These are phyloP conservation scores for Silurus asotus DNA, from an alignment of 2,113 vertebrate genomes.

Conservation along the genomic window DNA sequence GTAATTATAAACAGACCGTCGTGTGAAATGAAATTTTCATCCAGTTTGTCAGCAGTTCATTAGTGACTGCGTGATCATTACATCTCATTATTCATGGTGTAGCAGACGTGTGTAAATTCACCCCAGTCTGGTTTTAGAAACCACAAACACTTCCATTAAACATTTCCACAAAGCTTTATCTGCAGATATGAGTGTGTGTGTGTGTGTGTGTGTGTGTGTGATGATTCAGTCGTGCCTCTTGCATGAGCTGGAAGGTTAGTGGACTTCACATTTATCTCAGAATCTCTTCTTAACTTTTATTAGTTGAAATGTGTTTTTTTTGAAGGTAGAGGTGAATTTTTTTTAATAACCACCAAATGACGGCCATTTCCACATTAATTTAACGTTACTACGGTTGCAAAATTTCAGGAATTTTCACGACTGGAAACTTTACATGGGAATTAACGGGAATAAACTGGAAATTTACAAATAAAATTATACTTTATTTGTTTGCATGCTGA, in stretches of 20 bases:
- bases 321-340: not conserved
- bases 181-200: not conserved
- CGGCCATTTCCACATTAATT: not conserved
- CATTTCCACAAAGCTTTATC: not conserved
- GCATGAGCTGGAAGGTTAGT: not conserved
- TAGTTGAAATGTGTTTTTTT: not conserved
- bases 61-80: conserved; percentile 20
- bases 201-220: not conserved
- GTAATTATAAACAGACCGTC: conserved; percentile 19
- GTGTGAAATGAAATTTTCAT: conserved; percentile 25
- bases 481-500: too few relatives aligned
- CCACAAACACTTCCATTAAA: not conserved
- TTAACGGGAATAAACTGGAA: too few relatives aligned
- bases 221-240: not conserved
- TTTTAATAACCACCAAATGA: not conserved
- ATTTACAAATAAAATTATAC: too few relatives aligned
- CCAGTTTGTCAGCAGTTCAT: conserved; percentile 7
- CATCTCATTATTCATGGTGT: not conserved
- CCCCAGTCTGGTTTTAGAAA: not conserved
- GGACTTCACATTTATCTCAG: not conserved
- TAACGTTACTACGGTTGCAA: too few relatives aligned
- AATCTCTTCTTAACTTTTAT: not conserved
- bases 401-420: too few relatives aligned
- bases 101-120: not conserved
- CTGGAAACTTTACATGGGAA: too few relatives aligned